Evolutionary conservation across 2,797 vertebrate species (phyloP), one percentile per base, ranked within the genome.

Genomic region (Hydrophis major): DNA sequence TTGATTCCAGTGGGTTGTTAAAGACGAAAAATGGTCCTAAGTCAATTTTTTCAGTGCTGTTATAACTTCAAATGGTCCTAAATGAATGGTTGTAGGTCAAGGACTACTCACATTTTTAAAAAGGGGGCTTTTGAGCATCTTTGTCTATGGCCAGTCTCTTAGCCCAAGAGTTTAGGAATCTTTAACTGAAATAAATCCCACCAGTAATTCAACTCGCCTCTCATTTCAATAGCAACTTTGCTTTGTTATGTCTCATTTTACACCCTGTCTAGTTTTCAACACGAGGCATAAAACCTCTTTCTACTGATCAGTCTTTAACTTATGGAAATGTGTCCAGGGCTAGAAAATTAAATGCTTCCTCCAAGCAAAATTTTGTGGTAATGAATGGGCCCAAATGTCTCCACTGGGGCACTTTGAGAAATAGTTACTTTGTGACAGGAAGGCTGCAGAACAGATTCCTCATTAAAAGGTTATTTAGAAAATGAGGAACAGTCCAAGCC

Each of bases 371-470:
- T 32, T 87, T 87, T 27, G 25, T 88, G 78, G 78, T 83, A 91
- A 93, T 87, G 53, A 93, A 87, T 87, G 78, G 83, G 53, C 18
- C 37, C 50, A 93, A 91, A 88, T 90, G 27, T 61, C 42, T 63
- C 88, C 8, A 28, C 25, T 55, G 88, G 60, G 88, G 28, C 69
- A 86, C 28, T 59, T 53, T 63, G 59, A 89, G 32, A 86, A 56
- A 53, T 32, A 28, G 47, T 32, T 42, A 91, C 55, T 0, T 32
- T 78, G 32, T 55, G 56, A 87, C 20, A 74, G 37, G 28, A 50
- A 53, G 86, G 55, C 13, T 88, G 74, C 2, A 20, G 61, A 69
- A 87, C 22, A 47, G 22, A 32, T 90, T 87, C 32, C 89, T 90
- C 61, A 90, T 87, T 87, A 93, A 93, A 32, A 57, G 37, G 55